phyloP scores from a whole-genome alignment of 1,140 invertebrate species.

The Musca vetustissima region DNA sequence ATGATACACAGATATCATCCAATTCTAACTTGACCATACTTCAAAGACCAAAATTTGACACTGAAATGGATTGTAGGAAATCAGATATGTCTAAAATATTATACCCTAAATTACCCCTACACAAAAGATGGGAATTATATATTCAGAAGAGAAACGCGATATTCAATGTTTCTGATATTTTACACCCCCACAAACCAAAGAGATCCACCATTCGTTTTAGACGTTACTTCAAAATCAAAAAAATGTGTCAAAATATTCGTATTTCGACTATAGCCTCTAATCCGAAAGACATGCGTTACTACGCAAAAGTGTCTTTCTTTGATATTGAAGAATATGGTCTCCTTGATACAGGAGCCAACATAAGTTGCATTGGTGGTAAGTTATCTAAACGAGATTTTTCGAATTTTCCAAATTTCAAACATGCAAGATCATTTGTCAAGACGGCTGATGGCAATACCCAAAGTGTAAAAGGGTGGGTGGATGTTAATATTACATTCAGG shows the following conservation, averaged over 20 bases:
- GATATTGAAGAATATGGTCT: background rate
- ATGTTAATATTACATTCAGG: conserved; percentile 2
- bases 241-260: background rate
- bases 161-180: background rate
- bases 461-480: background rate
- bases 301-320: background rate
- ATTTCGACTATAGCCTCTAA: background rate
- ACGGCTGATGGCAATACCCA: conserved; percentile 11
- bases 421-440: background rate
- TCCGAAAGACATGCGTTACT: background rate
- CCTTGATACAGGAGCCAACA: background rate
- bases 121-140: background rate
- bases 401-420: background rate
- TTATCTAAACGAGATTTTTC: conserved; percentile 7
- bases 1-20: no score
- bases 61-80: no score
- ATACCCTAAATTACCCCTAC: background rate
- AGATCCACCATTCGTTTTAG: background rate
- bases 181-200: background rate
- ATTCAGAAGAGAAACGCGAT: background rate
- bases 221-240: background rate
- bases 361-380: background rate
- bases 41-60: no score
- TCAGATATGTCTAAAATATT: background rate
- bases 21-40: no score